These are phyloP conservation scores for Neotoxoptera formosana DNA, from an alignment of 1,140 invertebrate genomes.

Conservation along the genomic window DNA sequence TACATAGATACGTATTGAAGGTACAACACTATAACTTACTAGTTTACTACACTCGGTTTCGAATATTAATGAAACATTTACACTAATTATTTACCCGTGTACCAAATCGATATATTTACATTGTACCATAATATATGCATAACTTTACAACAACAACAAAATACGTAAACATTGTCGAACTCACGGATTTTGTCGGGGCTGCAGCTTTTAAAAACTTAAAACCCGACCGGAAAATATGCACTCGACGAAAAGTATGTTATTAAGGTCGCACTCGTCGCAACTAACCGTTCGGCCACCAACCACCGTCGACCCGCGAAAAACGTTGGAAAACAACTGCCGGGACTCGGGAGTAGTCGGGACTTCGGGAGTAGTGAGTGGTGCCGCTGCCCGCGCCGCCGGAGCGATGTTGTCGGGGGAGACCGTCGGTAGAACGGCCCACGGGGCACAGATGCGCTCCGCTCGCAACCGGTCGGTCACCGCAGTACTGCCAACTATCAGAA, in stretches of 20 bases:
- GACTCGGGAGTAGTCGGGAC: no score
- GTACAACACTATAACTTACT: background rate
- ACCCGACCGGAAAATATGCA: background rate
- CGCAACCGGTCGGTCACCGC: slow-evolving; percentile 15
- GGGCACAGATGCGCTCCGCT: background rate
- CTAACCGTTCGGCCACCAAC: background rate
- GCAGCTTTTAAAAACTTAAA: background rate
- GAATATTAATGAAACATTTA: background rate
- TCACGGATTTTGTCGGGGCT: background rate
- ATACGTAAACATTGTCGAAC: background rate
- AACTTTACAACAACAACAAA: background rate
- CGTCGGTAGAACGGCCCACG: background rate
- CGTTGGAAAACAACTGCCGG: background rate
- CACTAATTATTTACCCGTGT: background rate
- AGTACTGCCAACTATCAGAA: slow-evolving; percentile 24
- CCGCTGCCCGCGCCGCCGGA: background rate
- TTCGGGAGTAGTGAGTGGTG: background rate
- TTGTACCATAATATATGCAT: background rate
- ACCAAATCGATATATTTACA: background rate
- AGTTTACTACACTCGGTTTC: background rate
- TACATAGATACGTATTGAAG: background rate
- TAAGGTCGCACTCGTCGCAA: background rate
- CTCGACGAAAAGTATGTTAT: background rate
- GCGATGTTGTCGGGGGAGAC: background rate
- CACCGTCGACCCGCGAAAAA: background rate